These are phyloP conservation scores for Stichopus chloronotus DNA, from an alignment of 35 echinoderm and acorn worm species.

Conservation along the genomic window DNA sequence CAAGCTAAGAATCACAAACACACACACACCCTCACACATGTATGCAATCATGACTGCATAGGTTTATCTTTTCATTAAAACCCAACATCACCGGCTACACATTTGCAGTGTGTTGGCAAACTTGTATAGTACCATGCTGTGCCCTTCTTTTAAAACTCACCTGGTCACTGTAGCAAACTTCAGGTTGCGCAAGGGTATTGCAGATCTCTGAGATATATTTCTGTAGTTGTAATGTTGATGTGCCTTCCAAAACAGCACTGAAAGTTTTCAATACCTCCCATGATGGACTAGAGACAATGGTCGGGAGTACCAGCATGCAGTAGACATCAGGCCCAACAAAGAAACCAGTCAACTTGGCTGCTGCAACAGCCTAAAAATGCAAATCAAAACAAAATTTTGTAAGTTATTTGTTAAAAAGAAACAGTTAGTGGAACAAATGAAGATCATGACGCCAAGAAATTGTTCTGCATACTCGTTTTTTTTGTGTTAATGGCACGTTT, in stretches of 20 bases:
- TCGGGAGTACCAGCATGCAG: slow-evolving; percentile 83
- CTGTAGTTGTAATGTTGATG: slow-evolving; percentile 55
- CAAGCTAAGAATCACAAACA: too few species aligned
- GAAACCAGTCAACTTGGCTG: slow-evolving; percentile 85
- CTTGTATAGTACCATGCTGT: too few species aligned
- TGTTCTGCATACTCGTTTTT: too few species aligned
- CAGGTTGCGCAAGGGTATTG: slow-evolving; percentile 57
- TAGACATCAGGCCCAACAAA: slow-evolving; percentile 91
- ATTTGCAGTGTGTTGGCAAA: too few species aligned
- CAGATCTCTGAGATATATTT: slow-evolving; percentile 74
- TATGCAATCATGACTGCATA: too few species aligned
- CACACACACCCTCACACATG: too few species aligned
- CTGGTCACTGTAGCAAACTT: slow-evolving; percentile 85
- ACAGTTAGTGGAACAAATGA: too few species aligned
- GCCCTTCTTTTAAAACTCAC: slow-evolving; percentile 28
- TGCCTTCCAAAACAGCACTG: slow-evolving; percentile 82
- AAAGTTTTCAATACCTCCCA: slow-evolving; percentile 78
- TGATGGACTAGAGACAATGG: slow-evolving; percentile 64
- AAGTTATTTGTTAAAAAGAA: neutral
- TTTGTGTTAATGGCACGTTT: too few species aligned
- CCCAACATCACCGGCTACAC: too few species aligned
- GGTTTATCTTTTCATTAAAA: too few species aligned
- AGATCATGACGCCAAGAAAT: too few species aligned
- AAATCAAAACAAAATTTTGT: neutral
- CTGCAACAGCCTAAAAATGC: slow-evolving; percentile 57